Percentiles rank a stretch among this genome's conserved stretches.
These are phyloP conservation scores for Euleptes europaea DNA, from an alignment of 2,113 vertebrate species.

Conservation along the genomic window DNA sequence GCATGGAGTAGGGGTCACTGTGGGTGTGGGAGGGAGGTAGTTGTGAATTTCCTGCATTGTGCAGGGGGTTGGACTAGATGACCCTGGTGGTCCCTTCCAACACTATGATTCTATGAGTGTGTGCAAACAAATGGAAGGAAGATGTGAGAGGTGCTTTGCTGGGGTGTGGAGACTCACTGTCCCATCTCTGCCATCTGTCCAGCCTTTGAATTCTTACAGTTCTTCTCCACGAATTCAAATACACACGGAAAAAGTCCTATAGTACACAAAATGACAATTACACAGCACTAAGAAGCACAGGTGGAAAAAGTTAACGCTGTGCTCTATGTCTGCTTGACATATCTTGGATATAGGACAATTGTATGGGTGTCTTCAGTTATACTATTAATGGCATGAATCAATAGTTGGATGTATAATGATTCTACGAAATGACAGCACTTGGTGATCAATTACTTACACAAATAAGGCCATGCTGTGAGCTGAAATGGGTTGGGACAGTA, in stretches of 20 bases:
- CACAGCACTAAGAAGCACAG: background rate
- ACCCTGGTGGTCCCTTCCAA: too few relatives aligned
- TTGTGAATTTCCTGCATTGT: too few relatives aligned
- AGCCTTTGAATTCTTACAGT: background rate
- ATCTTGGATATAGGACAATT: background rate
- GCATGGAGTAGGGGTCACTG: too few relatives aligned
- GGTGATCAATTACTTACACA: background rate
- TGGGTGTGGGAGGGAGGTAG: too few relatives aligned
- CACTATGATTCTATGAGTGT: too few relatives aligned
- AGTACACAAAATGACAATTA: background rate
- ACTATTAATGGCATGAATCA: background rate
- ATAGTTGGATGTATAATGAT: background rate
- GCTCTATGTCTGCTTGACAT: background rate
- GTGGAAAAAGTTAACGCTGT: background rate
- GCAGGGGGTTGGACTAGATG: too few relatives aligned
- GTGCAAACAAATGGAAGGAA: too few relatives aligned
- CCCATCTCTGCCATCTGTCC: background rate
- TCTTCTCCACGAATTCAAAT: background rate
- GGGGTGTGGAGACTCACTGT: background rate
- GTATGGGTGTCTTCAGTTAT: background rate
- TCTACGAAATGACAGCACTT: background rate
- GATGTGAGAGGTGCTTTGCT: background rate
- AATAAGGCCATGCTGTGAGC: background rate
- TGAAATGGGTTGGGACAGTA: background rate
- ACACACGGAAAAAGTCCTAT: background rate